These are phyloP conservation scores for Sebastes flavidus DNA, from an alignment of 2,797 vertebrate genomes.

Conservation along the genomic window DNA sequence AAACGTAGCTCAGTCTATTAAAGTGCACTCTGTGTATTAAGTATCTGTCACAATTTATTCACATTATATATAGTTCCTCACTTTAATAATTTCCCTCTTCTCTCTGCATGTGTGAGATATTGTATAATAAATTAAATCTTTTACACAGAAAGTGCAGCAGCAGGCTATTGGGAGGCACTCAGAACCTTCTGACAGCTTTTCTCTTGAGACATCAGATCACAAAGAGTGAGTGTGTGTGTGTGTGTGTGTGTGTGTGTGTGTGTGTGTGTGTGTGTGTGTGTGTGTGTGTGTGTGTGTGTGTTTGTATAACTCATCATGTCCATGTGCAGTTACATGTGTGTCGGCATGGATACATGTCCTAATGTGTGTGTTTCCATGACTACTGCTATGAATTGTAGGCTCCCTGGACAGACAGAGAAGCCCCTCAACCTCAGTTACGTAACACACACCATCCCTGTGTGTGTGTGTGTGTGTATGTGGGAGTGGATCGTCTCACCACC, in stretches of 20 bases:
- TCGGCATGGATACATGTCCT: not conserved
- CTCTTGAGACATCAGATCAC: not conserved
- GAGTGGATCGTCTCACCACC: constrained; percentile 51
- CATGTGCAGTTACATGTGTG: not conserved
- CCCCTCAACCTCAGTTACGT: constrained; percentile 30
- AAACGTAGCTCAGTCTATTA: too few relatives aligned
- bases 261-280: not conserved
- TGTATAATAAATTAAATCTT: not conserved
- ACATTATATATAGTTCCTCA: too few relatives aligned
- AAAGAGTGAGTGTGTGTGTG: not conserved
- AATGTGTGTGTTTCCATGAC: constrained; percentile 45
- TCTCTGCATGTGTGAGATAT: not conserved
- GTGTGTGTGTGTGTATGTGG: constrained; percentile 10
- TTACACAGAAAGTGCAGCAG: constrained; percentile 21
- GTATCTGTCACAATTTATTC: too few relatives aligned
- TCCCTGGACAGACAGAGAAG: constrained; percentile 7
- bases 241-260: not conserved
- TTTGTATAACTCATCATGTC: not conserved
- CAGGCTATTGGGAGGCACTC: constrained; percentile 59
- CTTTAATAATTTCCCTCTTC: too few relatives aligned
- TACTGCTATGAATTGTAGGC: constrained; percentile 14
- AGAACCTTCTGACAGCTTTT: constrained; percentile 37
- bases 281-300: not conserved
- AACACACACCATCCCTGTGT: constrained; percentile 19
- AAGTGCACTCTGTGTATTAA: too few relatives aligned